Percentiles rank a stretch among this genome's conserved stretches.
Evolutionary conservation across 2,888 invertebrate genomes (phyloP).

Genomic region (Microctonus hyperodae): DNA sequence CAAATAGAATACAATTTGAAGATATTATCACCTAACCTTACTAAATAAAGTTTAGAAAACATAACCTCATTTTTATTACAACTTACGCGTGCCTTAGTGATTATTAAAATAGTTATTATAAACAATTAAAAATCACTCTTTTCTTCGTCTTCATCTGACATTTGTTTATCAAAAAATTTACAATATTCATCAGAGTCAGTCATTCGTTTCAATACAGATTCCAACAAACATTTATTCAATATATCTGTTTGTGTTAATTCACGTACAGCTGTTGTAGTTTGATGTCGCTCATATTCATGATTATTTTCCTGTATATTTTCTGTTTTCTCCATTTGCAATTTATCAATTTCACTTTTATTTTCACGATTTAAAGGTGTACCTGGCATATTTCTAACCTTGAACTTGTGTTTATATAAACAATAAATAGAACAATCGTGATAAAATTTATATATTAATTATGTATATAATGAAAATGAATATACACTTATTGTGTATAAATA

Average conservation of each 20-base stretch:
- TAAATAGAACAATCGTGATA: too few relatives aligned
- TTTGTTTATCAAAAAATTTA: constrained; percentile 51
- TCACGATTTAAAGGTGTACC: constrained; percentile 50
- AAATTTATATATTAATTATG: too few relatives aligned
- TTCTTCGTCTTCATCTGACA: constrained; percentile 64
- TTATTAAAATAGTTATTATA: background rate
- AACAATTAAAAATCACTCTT: constrained; percentile 44
- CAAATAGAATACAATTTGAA: too few relatives aligned
- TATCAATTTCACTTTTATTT: constrained; percentile 36
- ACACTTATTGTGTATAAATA: too few relatives aligned
- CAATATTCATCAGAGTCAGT: constrained; percentile 60
- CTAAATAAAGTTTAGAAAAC: too few relatives aligned
- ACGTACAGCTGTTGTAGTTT: constrained; percentile 47
- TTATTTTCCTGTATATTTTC: constrained; percentile 36
- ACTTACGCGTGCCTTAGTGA: background rate
- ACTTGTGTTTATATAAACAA: too few relatives aligned
- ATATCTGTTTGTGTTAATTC: constrained; percentile 72
- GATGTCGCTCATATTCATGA: constrained; percentile 35
- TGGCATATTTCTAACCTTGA: constrained; percentile 49
- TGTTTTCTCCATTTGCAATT: constrained; percentile 35
- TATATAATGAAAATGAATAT: too few relatives aligned
- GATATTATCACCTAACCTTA: too few relatives aligned
- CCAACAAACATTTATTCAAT: constrained; percentile 72
- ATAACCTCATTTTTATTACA: constrained; percentile 24
- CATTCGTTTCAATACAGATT: constrained; percentile 70